These are phyloP conservation scores for Haemorhous mexicanus DNA, from an alignment of 2,113 vertebrate genomes.

Conservation along the genomic window DNA sequence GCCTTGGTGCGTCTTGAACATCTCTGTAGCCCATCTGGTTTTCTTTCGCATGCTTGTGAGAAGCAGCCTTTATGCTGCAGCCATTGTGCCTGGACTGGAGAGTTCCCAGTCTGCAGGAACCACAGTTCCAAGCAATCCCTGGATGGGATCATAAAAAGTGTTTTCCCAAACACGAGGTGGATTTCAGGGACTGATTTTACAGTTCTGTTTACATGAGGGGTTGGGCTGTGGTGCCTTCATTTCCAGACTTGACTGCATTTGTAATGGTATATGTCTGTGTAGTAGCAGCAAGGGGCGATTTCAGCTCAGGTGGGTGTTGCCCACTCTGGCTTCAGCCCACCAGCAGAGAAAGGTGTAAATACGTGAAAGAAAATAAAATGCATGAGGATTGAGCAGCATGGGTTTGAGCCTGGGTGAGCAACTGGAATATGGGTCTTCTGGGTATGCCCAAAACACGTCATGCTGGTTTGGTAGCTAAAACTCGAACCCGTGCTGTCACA, in stretches of 20 bases:
- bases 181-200: not conserved
- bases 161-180: not conserved
- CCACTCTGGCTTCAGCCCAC: not conserved
- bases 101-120: not conserved
- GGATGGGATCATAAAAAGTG: not conserved
- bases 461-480: not conserved
- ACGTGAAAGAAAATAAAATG: not conserved
- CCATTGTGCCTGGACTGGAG: not conserved
- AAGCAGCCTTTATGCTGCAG: not conserved
- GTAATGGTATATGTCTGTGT: not conserved
- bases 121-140: not conserved
- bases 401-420: not conserved
- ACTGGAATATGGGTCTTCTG: not conserved
- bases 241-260: not conserved
- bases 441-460: not conserved
- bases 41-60: not conserved
- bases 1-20: not conserved
- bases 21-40: not conserved
- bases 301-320: rapidly evolving
- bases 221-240: not conserved
- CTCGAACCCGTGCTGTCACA: not conserved
- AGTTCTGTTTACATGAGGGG: not conserved
- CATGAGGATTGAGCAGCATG: rapidly evolving
- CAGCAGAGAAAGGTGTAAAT: not conserved
- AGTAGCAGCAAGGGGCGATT: not conserved